Evolutionary conservation across 2,888 invertebrate genomes (phyloP).

Genomic region (Blomia tropicalis): DNA sequence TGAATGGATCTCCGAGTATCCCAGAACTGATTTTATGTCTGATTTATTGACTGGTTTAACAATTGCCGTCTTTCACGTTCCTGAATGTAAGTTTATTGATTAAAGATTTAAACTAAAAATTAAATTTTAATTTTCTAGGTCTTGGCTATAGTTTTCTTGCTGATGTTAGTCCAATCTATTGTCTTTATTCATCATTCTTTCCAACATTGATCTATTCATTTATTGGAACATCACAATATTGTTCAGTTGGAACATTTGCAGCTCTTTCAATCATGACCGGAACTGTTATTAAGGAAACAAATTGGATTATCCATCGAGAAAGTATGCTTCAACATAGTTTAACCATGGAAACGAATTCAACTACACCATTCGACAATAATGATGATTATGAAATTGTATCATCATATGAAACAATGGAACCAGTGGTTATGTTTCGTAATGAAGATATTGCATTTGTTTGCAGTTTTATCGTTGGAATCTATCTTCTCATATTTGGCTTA

Average conservation of each 20-base stretch:
- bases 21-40: constrained; percentile 28
- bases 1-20: constrained; percentile 35
- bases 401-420: constrained; percentile 17
- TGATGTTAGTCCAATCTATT: constrained; percentile 36
- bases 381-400: neutral
- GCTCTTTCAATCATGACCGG: constrained; percentile 21
- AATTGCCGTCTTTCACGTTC: constrained; percentile 31
- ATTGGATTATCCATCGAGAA: neutral
- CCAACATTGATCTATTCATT: constrained; percentile 38
- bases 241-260: constrained; percentile 20
- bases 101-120: neutral
- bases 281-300: constrained; percentile 4
- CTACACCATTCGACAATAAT: neutral
- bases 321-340: neutral
- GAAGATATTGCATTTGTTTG: constrained; percentile 15
- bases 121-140: neutral
- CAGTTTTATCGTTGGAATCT: constrained; percentile 17
- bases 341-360: neutral
- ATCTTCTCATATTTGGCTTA: constrained; percentile 34
- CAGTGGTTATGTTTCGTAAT: neutral
- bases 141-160: constrained; percentile 39
- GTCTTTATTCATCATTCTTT: constrained; percentile 38
- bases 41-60: constrained; percentile 31
- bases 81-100: constrained; percentile 28
- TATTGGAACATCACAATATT: constrained; percentile 37